Percentiles rank a stretch among this genome's conserved stretches.
phyloP scores from a whole-genome alignment of 2,113 vertebrate species.

The Lucifuga dentata region DNA sequence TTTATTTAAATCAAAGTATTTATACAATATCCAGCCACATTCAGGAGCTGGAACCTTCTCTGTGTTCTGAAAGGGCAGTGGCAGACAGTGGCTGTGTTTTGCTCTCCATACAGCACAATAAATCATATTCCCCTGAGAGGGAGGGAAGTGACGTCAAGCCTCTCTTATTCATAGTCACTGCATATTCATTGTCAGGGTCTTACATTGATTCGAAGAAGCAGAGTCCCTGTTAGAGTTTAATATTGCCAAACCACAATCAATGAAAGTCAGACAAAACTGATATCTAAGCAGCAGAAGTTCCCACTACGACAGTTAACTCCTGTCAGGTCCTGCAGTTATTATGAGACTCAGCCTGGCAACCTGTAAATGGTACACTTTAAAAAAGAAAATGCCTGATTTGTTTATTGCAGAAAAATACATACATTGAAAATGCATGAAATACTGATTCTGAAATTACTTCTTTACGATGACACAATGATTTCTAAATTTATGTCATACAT shows the following conservation, averaged over 20 bases:
- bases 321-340: not conserved
- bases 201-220: constrained; percentile 29
- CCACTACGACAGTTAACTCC: constrained; percentile 11
- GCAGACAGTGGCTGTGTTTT: constrained; percentile 49
- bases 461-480: too few species aligned
- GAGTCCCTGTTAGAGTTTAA: constrained; percentile 21
- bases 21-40: constrained; percentile 34
- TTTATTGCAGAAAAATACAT: not conserved
- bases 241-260: not conserved
- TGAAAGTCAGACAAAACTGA: constrained; percentile 12
- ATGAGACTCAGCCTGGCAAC: not conserved
- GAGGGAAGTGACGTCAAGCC: constrained; percentile 70
- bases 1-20: constrained; percentile 47
- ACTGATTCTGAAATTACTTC: too few species aligned
- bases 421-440: too few species aligned
- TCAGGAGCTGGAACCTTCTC: constrained; percentile 38
- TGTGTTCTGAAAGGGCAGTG: constrained; percentile 49
- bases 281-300: constrained; percentile 23
- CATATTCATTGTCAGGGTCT: constrained; percentile 67
- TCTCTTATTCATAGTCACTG: constrained; percentile 53
- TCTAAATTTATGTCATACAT: too few species aligned
- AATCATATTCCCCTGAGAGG: constrained; percentile 62
- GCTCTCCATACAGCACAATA: constrained; percentile 64
- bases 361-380: not conserved
- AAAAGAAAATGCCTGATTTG: not conserved